phyloP scores from a whole-genome alignment of 92 coral and sea anemone genomes.

The Bergia puertoricense region DNA sequence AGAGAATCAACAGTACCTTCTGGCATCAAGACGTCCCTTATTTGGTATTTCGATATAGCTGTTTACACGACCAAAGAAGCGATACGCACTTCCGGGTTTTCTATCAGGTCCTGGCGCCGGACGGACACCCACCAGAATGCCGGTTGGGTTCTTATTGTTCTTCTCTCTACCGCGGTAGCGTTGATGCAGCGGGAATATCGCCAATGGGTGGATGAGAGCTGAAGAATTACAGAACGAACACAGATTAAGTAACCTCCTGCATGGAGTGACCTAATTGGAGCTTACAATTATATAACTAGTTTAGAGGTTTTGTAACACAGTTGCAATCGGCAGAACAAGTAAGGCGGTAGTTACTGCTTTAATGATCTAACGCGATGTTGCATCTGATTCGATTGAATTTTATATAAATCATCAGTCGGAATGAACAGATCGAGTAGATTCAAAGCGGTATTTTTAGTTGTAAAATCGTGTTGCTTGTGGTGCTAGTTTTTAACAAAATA shows the following conservation, averaged over 20 bases:
- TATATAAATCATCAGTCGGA: too few species aligned
- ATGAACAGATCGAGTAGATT: too few species aligned
- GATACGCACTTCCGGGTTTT: background rate
- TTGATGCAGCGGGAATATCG: constrained; percentile 48
- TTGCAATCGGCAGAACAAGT: too few species aligned
- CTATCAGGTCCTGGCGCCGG: constrained; percentile 6
- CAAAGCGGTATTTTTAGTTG: too few species aligned
- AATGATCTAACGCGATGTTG: too few species aligned
- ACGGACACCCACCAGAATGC: background rate
- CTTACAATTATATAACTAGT: too few species aligned
- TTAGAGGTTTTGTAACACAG: too few species aligned
- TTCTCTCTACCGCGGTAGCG: constrained; percentile 44
- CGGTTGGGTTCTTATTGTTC: constrained; percentile 34
- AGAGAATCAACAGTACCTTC: background rate
- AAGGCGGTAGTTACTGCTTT: too few species aligned
- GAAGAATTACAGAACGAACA: background rate
- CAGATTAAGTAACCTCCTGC: background rate
- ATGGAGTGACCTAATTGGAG: too few species aligned
- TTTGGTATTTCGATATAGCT: constrained; percentile 31
- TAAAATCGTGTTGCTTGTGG: too few species aligned
- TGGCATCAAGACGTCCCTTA: constrained; percentile 15
- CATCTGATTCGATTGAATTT: too few species aligned
- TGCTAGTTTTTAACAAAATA: too few species aligned
- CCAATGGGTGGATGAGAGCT: constrained; percentile 42
- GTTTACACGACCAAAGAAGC: constrained; percentile 1